These are phyloP conservation scores for Gambusia affinis DNA, from an alignment of 2,113 vertebrate species.

Conservation along the genomic window DNA sequence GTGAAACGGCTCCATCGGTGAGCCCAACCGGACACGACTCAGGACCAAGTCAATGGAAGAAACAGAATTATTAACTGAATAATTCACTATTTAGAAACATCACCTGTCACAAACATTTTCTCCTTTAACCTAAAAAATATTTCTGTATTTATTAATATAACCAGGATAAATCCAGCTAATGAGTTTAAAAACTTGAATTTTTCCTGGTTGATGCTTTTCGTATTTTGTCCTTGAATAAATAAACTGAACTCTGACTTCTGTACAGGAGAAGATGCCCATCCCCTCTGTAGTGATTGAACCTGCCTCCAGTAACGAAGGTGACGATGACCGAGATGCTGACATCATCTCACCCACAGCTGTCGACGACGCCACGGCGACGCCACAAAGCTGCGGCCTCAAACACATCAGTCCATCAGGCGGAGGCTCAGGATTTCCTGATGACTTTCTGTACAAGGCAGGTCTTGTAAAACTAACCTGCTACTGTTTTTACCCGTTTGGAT, in stretches of 20 bases:
- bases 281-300: constrained; percentile 95
- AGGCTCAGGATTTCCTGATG: constrained; percentile 74
- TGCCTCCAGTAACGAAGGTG: constrained; percentile 93
- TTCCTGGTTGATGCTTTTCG: too few relatives aligned
- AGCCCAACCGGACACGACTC: neutral
- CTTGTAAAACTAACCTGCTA: neutral
- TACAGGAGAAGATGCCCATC: constrained; percentile 88
- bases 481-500: too few relatives aligned
- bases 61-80: too few relatives aligned
- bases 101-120: neutral
- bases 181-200: neutral
- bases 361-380: constrained; percentile 66
- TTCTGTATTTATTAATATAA: neutral
- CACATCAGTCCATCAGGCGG: constrained; percentile 61
- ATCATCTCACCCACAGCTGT: constrained; percentile 68
- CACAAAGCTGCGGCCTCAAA: constrained; percentile 53
- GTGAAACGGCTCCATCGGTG: constrained; percentile 53
- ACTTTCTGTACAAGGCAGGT: constrained; percentile 90
- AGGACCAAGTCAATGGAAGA: neutral
- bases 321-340: constrained; percentile 84
- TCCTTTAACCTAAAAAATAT: neutral
- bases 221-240: too few relatives aligned
- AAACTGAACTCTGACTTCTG: neutral
- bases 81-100: too few relatives aligned
- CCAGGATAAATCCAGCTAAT: neutral